Conservation (phyloP, 2,797 vertebrate species). For the Siniperca undulata region DNA sequence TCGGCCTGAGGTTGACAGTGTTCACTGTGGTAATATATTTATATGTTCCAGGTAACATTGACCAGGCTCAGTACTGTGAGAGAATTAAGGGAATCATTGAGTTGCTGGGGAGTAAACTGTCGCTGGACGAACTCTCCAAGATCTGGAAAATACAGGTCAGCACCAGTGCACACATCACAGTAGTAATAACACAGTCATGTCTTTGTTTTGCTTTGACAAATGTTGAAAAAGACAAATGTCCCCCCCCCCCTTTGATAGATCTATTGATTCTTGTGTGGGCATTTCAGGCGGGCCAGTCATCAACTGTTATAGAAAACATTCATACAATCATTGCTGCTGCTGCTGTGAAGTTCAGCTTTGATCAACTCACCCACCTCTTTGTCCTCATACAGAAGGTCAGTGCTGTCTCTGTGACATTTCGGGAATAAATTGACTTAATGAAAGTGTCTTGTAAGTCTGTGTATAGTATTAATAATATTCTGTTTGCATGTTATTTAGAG, state of each 20-base stretch:
- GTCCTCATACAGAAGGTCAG: conserved; percentile 97
- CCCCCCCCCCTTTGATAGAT: background rate
- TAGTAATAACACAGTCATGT: background rate
- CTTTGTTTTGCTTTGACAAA: background rate
- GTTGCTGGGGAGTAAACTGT: conserved; percentile 97
- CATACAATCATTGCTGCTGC: conserved; percentile 98
- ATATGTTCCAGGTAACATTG: conserved; percentile 92
- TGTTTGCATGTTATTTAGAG: conserved; percentile 83
- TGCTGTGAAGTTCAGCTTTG: conserved; percentile 97
- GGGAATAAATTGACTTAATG: background rate
- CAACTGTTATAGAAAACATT: conserved; percentile 99
- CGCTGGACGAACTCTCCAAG: conserved; percentile 97
- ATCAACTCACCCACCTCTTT: conserved; percentile 98
- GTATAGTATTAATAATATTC: background rate
- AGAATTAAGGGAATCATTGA: conserved; percentile 99
- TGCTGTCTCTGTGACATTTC: background rate
- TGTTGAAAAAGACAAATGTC: too few species aligned
- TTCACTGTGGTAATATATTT: conserved; percentile 23
- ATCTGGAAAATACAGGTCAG: conserved; percentile 98
- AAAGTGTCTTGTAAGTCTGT: background rate
- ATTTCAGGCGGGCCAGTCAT: conserved; percentile 94
- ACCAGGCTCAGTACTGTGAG: conserved; percentile 99
- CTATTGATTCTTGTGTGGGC: conserved; percentile 19
- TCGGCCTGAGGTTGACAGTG: background rate
- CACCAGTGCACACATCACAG: conserved; percentile 36